Evolutionary conservation across 2,797 vertebrate genomes (phyloP).

Genomic region (Coilia nasus): DNA sequence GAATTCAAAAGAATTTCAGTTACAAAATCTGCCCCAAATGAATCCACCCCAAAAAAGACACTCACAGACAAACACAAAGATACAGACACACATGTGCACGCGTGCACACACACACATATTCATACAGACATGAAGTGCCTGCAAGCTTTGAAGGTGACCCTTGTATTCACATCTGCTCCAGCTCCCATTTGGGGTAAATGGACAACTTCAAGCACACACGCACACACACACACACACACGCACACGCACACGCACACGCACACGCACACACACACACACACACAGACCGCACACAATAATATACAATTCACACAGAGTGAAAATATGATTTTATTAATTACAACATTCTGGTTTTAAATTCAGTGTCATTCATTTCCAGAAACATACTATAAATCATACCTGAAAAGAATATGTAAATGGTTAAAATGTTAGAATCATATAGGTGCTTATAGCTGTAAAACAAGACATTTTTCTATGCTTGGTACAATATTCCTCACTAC

Average conservation of each 20-base stretch:
- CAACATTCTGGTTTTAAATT: no score
- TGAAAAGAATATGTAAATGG: no score
- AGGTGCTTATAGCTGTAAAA: no score
- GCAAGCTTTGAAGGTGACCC: constrained; percentile 34
- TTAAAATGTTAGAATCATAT: no score
- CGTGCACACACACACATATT: constrained; percentile 20
- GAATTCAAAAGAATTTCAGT: no score
- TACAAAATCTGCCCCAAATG: no score
- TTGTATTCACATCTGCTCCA: constrained; percentile 10
- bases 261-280: not conserved
- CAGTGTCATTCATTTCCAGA: no score
- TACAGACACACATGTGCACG: not conserved
- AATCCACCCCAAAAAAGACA: no score
- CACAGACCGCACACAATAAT: not conserved
- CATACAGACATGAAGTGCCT: constrained; percentile 22
- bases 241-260: not conserved
- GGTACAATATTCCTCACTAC: no score
- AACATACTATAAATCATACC: no score
- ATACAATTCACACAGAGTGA: not conserved
- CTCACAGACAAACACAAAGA: not conserved
- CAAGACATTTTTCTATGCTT: no score
- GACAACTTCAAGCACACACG: not conserved
- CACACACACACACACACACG: not conserved
- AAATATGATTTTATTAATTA: no score
- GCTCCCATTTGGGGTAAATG: constrained; percentile 11